Evolutionary conservation across 2,113 vertebrate genomes (phyloP).

Genomic region (Hypanus sabinus): DNA sequence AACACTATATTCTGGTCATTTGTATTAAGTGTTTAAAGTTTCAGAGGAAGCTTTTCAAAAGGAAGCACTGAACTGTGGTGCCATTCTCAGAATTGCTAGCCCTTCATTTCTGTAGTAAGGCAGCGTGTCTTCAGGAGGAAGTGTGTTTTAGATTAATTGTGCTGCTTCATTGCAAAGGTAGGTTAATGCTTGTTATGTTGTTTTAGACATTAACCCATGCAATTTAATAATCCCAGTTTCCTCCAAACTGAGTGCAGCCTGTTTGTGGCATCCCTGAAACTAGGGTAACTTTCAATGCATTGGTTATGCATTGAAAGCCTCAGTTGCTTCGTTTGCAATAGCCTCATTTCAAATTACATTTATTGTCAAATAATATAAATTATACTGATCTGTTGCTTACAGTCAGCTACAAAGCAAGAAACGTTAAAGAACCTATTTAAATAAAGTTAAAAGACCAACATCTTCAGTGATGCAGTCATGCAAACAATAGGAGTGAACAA

Average conservation of each 20-base stretch:
- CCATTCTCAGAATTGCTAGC: neutral
- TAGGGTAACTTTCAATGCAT: too few species aligned
- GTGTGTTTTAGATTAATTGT: conserved; percentile 11
- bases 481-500: too few species aligned
- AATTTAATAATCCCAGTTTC: neutral
- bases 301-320: too few species aligned
- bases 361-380: too few species aligned
- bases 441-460: too few species aligned
- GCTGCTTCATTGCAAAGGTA: neutral
- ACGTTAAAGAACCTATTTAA: too few species aligned
- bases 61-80: neutral
- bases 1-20: conserved; percentile 7
- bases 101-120: neutral
- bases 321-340: too few species aligned
- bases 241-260: neutral
- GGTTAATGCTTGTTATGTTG: neutral
- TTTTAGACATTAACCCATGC: conserved; percentile 8
- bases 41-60: neutral
- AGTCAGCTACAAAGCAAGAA: too few species aligned
- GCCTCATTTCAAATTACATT: too few species aligned
- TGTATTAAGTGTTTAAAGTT: neutral
- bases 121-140: neutral
- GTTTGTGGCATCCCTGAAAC: too few species aligned
- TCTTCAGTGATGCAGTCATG: too few species aligned
- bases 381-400: too few species aligned